A percentile compares a stretch with the other conserved stretches of the same genome.
Evolutionary conservation across 2,888 invertebrate genomes (phyloP).

Genomic region (Nymphalis urticae): DNA sequence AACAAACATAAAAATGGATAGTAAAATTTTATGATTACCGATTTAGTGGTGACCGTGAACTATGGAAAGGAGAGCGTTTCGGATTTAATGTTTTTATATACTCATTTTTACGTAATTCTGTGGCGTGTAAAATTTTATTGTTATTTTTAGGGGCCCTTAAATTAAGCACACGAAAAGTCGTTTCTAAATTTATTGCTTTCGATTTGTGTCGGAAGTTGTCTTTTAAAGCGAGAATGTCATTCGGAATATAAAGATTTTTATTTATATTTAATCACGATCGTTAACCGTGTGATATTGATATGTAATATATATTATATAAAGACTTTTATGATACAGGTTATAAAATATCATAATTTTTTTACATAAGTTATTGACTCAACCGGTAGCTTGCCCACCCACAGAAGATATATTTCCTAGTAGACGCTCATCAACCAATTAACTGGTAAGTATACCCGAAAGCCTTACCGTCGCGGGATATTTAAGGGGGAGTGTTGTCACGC

Average conservation of each 20-base stretch:
- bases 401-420: constrained; percentile 49
- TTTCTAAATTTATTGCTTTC: constrained; percentile 25
- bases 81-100: constrained; percentile 31
- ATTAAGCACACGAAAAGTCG: constrained; percentile 31
- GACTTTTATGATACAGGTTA: too few relatives aligned
- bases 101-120: constrained; percentile 42
- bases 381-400: constrained; percentile 56
- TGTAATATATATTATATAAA: constrained; percentile 1
- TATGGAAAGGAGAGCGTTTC: constrained; percentile 47
- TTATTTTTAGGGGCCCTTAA: constrained; percentile 38
- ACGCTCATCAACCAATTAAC: constrained; percentile 65
- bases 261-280: constrained; percentile 10
- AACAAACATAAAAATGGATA: constrained; percentile 77
- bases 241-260: constrained; percentile 4
- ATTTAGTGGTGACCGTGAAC: constrained; percentile 63
- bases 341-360: not conserved
- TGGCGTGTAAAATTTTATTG: constrained; percentile 42
- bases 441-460: constrained; percentile 56
- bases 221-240: constrained; percentile 11
- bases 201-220: constrained; percentile 28
- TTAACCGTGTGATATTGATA: not conserved
- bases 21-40: constrained; percentile 71
- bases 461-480: constrained; percentile 54
- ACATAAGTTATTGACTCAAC: not conserved
- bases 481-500: constrained; percentile 48